These are phyloP conservation scores for Hydra vulgaris DNA, from an alignment of 30 jellyfish, hydroid and myxozoan genomes.

Conservation along the genomic window DNA sequence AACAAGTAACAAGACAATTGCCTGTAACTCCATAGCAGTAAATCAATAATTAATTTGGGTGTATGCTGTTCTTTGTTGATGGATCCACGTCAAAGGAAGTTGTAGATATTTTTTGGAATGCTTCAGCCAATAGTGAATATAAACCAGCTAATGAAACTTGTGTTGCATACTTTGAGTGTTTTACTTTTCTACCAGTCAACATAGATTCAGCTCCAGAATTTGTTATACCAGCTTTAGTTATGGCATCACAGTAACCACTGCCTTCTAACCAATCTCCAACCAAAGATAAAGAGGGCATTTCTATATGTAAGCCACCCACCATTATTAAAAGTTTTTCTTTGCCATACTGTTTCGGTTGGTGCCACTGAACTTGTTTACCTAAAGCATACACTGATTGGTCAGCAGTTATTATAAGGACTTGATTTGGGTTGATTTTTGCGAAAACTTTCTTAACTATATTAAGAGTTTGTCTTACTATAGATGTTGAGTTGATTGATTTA, in stretches of 20 bases:
- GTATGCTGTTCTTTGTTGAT: too few relatives aligned
- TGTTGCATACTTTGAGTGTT: neutral
- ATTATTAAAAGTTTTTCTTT: neutral
- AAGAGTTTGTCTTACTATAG: slow-evolving; percentile 5
- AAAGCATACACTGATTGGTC: too few relatives aligned
- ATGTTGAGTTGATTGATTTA: slow-evolving; percentile 5
- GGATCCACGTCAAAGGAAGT: too few relatives aligned
- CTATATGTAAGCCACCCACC: neutral
- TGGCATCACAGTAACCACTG: too few relatives aligned
- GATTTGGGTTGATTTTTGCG: neutral
- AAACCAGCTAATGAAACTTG: slow-evolving; percentile 8
- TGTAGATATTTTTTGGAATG: neutral
- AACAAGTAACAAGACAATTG: too few relatives aligned
- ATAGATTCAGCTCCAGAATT: slow-evolving; percentile 4
- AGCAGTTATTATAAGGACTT: slow-evolving; percentile 1
- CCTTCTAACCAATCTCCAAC: too few relatives aligned
- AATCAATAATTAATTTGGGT: too few relatives aligned
- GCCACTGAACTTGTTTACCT: slow-evolving; percentile 3
- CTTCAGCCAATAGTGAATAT: too few relatives aligned
- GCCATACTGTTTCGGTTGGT: slow-evolving; percentile 2
- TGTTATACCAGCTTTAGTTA: too few relatives aligned
- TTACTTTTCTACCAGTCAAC: slow-evolving; percentile 3
- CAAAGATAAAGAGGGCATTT: slow-evolving; percentile 3
- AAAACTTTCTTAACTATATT: neutral
- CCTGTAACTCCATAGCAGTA: too few relatives aligned